Conservation (phyloP, 2,888 invertebrate genomes). For the Cremastobaeus sp. region DNA sequence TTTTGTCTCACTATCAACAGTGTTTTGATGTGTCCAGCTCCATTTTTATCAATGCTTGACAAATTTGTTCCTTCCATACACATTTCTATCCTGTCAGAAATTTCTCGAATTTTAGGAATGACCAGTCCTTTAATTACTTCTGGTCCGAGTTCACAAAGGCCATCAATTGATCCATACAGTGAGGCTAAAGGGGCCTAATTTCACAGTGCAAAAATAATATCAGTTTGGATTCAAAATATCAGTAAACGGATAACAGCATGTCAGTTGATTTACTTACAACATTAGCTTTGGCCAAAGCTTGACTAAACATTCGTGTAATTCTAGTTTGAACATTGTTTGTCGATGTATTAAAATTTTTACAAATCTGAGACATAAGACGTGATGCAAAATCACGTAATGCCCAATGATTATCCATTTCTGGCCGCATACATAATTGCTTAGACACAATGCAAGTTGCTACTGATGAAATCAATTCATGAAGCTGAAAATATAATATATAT, state of each 20-base stretch:
- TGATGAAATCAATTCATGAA: conserved; percentile 97
- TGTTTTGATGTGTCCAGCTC: conserved; percentile 94
- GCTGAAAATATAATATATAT: too few relatives aligned
- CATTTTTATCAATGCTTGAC: conserved; percentile 92
- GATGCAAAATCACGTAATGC: conserved; percentile 98
- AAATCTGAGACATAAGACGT: conserved; percentile 94
- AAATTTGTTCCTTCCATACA: conserved; percentile 83
- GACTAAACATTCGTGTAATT: conserved; percentile 87
- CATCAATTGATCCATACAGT: conserved; percentile 95
- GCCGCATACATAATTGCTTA: conserved; percentile 94
- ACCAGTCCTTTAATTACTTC: conserved; percentile 92
- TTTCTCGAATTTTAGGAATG: conserved; percentile 88
- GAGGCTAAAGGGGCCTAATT: conserved; percentile 91
- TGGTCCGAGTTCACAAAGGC: conserved; percentile 91
- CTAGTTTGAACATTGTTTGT: conserved; percentile 97
- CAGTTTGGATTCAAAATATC: too few relatives aligned
- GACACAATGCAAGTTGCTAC: conserved; percentile 98
- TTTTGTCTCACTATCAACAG: conserved; percentile 83
- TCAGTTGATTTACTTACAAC: too few relatives aligned
- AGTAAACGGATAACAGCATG: too few relatives aligned
- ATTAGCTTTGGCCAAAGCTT: conserved; percentile 75
- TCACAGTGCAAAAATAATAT: too few relatives aligned
- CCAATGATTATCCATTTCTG: conserved; percentile 99
- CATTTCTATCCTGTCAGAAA: conserved; percentile 84
- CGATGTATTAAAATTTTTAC: conserved; percentile 96